phyloP scores from a whole-genome alignment of 1,140 invertebrate species.

The Drosophila nannoptera region DNA sequence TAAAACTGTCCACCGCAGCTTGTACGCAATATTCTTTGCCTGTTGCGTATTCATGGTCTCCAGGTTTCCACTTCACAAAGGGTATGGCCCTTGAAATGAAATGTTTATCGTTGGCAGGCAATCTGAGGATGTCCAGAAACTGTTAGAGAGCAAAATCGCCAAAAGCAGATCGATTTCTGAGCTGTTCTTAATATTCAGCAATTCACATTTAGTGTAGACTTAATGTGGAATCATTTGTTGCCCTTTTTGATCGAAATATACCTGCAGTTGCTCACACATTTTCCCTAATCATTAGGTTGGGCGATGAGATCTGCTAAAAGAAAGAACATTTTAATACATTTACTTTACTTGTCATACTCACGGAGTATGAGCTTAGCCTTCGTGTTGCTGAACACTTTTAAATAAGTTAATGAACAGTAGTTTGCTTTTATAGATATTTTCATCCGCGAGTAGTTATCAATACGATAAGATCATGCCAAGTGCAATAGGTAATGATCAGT shows the following conservation, averaged over 20 bases:
- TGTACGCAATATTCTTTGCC: conserved; percentile 10
- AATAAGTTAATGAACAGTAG: not conserved
- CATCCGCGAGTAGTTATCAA: not conserved
- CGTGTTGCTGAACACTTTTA: conserved; percentile 7
- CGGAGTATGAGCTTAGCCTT: conserved; percentile 3
- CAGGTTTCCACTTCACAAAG: conserved; percentile 7
- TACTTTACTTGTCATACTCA: conserved; percentile 1
- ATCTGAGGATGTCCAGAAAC: conserved; percentile 19
- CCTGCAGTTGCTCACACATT: conserved; percentile 8
- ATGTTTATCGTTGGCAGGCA: not conserved
- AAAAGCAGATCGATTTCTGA: conserved; percentile 13
- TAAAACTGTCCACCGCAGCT: not conserved
- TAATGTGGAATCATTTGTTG: conserved; percentile 11
- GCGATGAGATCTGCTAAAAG: not conserved
- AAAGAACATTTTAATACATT: not conserved
- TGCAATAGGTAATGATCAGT: no score
- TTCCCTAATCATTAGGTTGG: not conserved
- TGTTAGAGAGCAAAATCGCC: not conserved
- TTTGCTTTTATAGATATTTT: conserved; percentile 6
- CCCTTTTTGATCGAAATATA: conserved; percentile 23
- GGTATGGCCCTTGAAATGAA: conserved; percentile 27
- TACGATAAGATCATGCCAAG: not conserved
- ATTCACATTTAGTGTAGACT: conserved; percentile 15
- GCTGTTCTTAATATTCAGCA: conserved; percentile 24
- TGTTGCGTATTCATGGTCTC: not conserved